Percentiles rank a stretch among this genome's conserved stretches.
Evolutionary conservation across 2,113 vertebrate species (phyloP).

Genomic region (Microcebus lehilahytsara): DNA sequence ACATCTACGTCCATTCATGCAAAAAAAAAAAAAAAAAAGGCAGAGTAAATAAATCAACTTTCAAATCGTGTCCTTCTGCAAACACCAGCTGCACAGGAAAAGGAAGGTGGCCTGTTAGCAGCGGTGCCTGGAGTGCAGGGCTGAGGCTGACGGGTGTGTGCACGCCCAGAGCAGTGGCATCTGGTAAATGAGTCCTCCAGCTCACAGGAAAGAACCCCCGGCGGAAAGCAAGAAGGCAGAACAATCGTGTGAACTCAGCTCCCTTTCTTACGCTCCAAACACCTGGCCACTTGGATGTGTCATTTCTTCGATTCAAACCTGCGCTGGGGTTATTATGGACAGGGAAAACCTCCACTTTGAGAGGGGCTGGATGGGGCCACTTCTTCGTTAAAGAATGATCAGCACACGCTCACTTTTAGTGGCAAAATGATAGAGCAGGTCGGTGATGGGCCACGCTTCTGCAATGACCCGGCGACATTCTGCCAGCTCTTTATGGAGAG

Average conservation of each 20-base stretch:
- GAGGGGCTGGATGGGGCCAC: not conserved
- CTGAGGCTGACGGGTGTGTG: slow-evolving; percentile 57
- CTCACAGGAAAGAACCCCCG: slow-evolving; percentile 85
- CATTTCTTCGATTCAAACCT: slow-evolving; percentile 60
- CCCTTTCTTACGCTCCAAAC: slow-evolving; percentile 82
- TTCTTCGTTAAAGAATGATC: not conserved
- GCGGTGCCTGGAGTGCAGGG: slow-evolving; percentile 77
- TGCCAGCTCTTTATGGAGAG: slow-evolving; percentile 45
- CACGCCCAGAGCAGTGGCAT: slow-evolving; percentile 59
- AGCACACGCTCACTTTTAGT: not conserved
- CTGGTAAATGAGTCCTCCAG: slow-evolving; percentile 77
- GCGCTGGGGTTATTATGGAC: slow-evolving; percentile 51
- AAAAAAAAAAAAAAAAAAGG: not conserved
- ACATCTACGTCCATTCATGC: slow-evolving; percentile 80
- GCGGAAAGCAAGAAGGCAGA: slow-evolving; percentile 84
- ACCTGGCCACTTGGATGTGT: slow-evolving; percentile 83
- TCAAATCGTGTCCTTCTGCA: slow-evolving; percentile 84
- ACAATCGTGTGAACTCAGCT: slow-evolving; percentile 89
- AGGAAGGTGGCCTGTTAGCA: slow-evolving; percentile 86
- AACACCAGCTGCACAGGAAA: slow-evolving; percentile 92
- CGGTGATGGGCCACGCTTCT: not conserved
- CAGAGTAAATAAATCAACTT: slow-evolving; percentile 86
- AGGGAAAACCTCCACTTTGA: slow-evolving; percentile 20
- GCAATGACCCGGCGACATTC: not conserved
- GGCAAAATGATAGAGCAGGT: not conserved